Evolutionary conservation across 2,888 invertebrate genomes (phyloP), one percentile per base, ranked within the genome.

Genomic region (Noctua comes): DNA sequence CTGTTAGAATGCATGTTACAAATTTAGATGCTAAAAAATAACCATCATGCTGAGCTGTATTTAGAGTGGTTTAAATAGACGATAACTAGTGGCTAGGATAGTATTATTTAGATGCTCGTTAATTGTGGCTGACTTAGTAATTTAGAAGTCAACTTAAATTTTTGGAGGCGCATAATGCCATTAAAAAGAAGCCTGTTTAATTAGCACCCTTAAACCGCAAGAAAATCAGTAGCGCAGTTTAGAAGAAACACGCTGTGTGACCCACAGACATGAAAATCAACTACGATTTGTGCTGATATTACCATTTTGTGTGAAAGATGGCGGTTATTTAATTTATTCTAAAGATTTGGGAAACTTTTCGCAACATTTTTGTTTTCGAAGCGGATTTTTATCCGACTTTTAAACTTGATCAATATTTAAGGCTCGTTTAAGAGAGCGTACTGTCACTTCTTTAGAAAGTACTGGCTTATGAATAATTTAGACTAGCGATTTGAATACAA

Each of bases 351-450:
- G 4, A 40, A 78, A 81, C 40, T 68, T 80, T 65, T 59, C 0
- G 31, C 18, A 54, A 48, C 21, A 68, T 43, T 68, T 81, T 57
- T 68, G 10, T 11, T 24, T 36, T 71, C 16, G 8, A 31, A 18
- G 1, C 40, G 3, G 13, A 24, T 36, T 73, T 81, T 57, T 36
- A 51, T 80, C 43, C 2, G 13, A 66, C 59, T 81, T 80, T 79
- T n/a, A 54, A 85, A 73, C 18, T 73, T 64, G n/a, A 73, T 73
- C n/a, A 80, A 85, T 73, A 73, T 81, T 81, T 73, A 73, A 43
- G 36, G 36, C 36, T 27, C 68, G 10, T 40, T 79, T 70, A 79
- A 7, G 48, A 24, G 46, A 62, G 68, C 46, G n/a, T 64, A 36
- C 59, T 64, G 68, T 54, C 71, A 59, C 16, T 70, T 80, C n/a